Evolutionary conservation across 2,797 vertebrate species (phyloP).

Genomic region (Halcyon chelicuti): DNA sequence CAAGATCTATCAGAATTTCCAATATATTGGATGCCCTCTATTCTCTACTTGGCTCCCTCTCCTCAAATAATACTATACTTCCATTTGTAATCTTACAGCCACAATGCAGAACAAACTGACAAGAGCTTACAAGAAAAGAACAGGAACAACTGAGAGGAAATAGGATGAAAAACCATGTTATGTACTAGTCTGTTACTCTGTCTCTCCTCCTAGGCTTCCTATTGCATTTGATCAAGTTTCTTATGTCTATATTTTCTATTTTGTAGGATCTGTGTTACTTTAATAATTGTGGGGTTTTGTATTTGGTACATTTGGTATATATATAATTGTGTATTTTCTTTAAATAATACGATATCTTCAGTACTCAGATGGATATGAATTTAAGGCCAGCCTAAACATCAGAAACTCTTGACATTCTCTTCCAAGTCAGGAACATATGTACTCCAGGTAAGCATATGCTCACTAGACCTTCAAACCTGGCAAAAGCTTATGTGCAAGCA

Average conservation of each 20-base stretch:
- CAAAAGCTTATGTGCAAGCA: background rate
- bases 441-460: background rate
- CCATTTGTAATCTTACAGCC: background rate
- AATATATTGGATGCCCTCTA: conserved; percentile 25
- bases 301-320: too few relatives aligned
- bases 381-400: background rate
- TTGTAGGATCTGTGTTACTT: background rate
- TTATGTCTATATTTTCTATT: background rate
- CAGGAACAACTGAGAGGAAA: background rate
- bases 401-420: background rate
- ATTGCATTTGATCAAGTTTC: background rate
- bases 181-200: background rate
- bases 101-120: background rate
- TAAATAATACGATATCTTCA: background rate
- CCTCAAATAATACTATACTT: background rate
- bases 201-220: background rate
- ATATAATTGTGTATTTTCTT: background rate
- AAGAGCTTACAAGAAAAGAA: background rate
- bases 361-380: background rate
- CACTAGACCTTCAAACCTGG: background rate
- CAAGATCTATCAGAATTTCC: conserved; percentile 8
- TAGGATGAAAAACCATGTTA: background rate
- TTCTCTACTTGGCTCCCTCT: background rate
- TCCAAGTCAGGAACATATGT: background rate
- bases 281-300: background rate